Base-by-base conservation (phyloP, 2,113 vertebrate species). In the Albula glossodonta region DNA sequence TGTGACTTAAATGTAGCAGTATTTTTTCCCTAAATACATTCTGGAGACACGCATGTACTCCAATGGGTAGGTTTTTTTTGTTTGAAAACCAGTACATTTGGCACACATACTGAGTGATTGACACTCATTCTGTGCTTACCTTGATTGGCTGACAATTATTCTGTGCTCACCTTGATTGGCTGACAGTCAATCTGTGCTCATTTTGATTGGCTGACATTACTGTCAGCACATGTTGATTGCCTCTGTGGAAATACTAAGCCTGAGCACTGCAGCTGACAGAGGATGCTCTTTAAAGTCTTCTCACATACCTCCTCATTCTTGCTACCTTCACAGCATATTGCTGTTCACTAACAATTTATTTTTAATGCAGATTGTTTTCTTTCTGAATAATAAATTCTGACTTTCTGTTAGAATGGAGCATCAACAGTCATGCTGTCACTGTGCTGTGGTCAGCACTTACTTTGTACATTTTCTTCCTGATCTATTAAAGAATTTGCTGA, bases 311-410 rank as follows among this genome's bases (percentile, higher is more conserved):
- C 60, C 51, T 79, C 49, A 78, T 85, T 60, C 60, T 63, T 2
- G 5, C 53, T 51, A 57, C 87, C 86, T 77, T 74, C 86, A 87
- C 5, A 87, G 52, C 83, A 88, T 88, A 88, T 86, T 87, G 87
- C 90, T 82, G 63, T 86, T 86, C 80, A 89, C 87, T 88, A 89
- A 60, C 89, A 87, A 90, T 88, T 87, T 86, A 87, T 89, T 86
- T 41, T 87, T 83, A 87, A 91, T 90, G 90, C 90, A 92, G 88
- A 90, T 91, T 89, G 85, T 91, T 90, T 93, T 91, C 84, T 74
- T 80, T 52, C 56, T 87, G 85, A 90, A 87, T 90, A 92, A 93
- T 92, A 90, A 92, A 86, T 91, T 91, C 88, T 86, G 87, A 89
- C 86, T 89, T 86, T 57, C 81, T 80, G 88, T 93, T 93, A 88